phyloP scores from a whole-genome alignment of 2,797 vertebrate genomes.

The Scyliorhinus canicula region DNA sequence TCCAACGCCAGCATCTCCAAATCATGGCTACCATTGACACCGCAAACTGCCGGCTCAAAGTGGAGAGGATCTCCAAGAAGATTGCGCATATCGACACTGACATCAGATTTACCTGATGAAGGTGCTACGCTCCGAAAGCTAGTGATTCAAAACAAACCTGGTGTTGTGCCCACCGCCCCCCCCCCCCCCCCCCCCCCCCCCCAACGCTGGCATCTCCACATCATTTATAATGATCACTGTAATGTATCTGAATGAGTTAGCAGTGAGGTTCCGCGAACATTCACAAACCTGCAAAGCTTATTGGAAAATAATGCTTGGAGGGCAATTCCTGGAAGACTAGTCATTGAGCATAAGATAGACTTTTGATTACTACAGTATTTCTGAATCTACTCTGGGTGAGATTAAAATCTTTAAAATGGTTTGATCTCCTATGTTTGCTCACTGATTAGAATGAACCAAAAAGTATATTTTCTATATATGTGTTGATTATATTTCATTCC shows the following conservation, averaged over 20 bases:
- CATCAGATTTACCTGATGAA: too few relatives aligned
- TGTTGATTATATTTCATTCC: not conserved
- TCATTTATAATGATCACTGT: not conserved
- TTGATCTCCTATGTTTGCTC: not conserved
- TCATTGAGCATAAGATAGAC: slow-evolving; percentile 18
- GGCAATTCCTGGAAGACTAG: not conserved
- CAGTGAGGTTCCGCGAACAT: not conserved
- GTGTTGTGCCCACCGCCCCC: too few relatives aligned
- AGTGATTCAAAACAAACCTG: too few relatives aligned
- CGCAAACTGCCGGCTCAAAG: too few relatives aligned
- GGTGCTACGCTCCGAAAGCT: too few relatives aligned
- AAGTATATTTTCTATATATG: not conserved
- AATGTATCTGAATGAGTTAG: not conserved
- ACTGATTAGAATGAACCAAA: not conserved
- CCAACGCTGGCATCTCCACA: too few relatives aligned
- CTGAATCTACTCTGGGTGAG: not conserved
- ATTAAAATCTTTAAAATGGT: not conserved
- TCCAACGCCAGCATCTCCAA: too few relatives aligned
- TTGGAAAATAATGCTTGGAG: not conserved
- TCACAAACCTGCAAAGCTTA: not conserved
- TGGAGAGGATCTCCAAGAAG: too few relatives aligned
- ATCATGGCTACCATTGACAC: too few relatives aligned
- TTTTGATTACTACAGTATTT: slow-evolving; percentile 26
- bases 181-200: too few relatives aligned
- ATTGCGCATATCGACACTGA: too few relatives aligned